These are phyloP conservation scores for Barnardius zonarius DNA, from an alignment of 2,113 vertebrate species.

Conservation along the genomic window DNA sequence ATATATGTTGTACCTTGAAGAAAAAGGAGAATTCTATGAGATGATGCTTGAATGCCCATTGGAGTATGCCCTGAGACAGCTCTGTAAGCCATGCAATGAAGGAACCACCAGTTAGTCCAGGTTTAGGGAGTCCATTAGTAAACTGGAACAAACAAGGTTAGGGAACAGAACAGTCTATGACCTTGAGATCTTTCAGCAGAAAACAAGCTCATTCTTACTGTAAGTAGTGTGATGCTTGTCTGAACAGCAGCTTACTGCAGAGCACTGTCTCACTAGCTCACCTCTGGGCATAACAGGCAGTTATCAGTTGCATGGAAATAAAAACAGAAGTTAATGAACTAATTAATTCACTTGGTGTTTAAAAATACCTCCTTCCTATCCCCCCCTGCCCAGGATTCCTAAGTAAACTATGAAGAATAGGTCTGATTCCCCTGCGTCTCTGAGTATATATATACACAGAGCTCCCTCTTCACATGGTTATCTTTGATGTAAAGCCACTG, in stretches of 20 bases:
- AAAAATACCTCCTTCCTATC: not conserved
- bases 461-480: not conserved
- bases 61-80: not conserved
- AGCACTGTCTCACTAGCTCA: not conserved
- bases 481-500: not conserved
- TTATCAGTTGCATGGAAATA: not conserved
- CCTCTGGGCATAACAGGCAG: not conserved
- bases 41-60: not conserved
- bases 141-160: not conserved
- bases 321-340: slow-evolving; percentile 15
- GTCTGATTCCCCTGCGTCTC: not conserved
- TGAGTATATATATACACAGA: not conserved
- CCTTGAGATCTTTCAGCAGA: not conserved
- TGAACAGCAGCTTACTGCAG: not conserved
- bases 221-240: not conserved
- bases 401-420: not conserved
- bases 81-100: not conserved
- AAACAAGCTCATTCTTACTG: not conserved
- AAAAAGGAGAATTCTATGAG: not conserved
- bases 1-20: not conserved
- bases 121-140: not conserved
- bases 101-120: not conserved
- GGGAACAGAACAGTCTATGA: not conserved
- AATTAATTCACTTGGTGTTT: slow-evolving; percentile 19
- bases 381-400: not conserved